These are phyloP conservation scores for Pseudanteris insignis DNA, from an alignment of 2,888 invertebrate genomes.

Conservation along the genomic window DNA sequence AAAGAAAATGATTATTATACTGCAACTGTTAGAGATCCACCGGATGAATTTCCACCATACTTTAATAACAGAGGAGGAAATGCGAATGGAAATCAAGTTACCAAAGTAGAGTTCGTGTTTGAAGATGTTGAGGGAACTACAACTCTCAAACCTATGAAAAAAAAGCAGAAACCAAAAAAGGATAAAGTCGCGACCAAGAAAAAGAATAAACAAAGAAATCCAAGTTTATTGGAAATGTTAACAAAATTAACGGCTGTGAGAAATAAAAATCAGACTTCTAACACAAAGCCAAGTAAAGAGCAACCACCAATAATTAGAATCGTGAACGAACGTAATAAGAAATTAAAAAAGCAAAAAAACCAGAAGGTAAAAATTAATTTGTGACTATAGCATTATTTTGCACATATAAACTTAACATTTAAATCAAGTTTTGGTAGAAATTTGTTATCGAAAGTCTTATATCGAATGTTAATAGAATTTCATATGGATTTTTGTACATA, in stretches of 20 bases:
- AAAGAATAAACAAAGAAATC: constrained; percentile 21
- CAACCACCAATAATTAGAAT: constrained; percentile 33
- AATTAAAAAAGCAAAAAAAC: constrained; percentile 17
- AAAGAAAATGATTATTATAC: constrained; percentile 28
- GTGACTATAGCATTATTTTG: no score
- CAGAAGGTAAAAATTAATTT: constrained; percentile 21
- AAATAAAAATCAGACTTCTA: constrained; percentile 5
- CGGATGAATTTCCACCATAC: constrained; percentile 55
- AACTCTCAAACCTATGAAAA: constrained; percentile 13
- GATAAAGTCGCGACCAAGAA: constrained; percentile 22
- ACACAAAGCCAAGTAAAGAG: background rate
- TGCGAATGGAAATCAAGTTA: constrained; percentile 8
- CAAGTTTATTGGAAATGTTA: constrained; percentile 4
- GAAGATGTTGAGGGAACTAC: constrained; percentile 35
- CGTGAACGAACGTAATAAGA: constrained; percentile 30
- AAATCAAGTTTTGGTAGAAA: no score
- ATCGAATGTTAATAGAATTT: no score
- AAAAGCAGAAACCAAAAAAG: constrained; percentile 19
- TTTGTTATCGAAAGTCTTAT: no score
- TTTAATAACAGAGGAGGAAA: constrained; percentile 46
- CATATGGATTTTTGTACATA: no score
- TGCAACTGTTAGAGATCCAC: constrained; percentile 48
- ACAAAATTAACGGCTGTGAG: constrained; percentile 7
- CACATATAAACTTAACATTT: no score
- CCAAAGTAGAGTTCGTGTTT: constrained; percentile 45